Base-by-base conservation (phyloP, 2,888 invertebrate species). In the Phasia obesa region DNA sequence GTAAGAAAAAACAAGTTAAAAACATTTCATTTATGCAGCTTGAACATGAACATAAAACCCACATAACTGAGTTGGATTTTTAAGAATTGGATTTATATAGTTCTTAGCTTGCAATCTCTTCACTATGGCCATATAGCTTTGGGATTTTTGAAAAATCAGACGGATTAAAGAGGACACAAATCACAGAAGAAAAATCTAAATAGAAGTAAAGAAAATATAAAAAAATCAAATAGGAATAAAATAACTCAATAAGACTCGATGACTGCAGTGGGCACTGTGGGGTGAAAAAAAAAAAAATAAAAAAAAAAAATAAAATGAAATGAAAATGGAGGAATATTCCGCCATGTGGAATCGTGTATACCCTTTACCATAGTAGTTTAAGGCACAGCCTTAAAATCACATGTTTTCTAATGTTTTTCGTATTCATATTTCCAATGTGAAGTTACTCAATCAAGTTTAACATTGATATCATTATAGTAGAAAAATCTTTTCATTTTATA, bases 1-100 rank as follows among this genome's bases (percentile, higher is more conserved):
- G 35, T 7, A 38, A 35, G 9, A 15, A 42, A 49, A 71, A 53
- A 42, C 9, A 59, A 59, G 23, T 47, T 55, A 17, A 17, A 75
- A 65, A 76, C 47, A 81, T 81, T 70, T 60, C 70, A 81, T 64
- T 49, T 51, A 70, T 81, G 57, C 62, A 49, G 67, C 19, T 38
- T 27, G 4, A 76, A 81, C 42, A 80, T 64, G 75, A 55, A 70
- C 62, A 80, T 69, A 55, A 49, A 65, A 75, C 27, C 67, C 59
- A 59, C 59, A 59, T 67, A 76, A 51, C 67, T 59, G 11, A 15
- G 42, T 42, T 53, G 51, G 27, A 73, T 53, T 62, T 62, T 27
- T 9, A 27, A 19, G 42, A 67, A 51, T 49, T 59, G 59, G 49
- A 67, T 49, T 44, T 59, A 25, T 49, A 62, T 13, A 73, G 38